Evolutionary conservation across 1,140 invertebrate species (phyloP).

Genomic region (Diplogasteroides magnus): DNA sequence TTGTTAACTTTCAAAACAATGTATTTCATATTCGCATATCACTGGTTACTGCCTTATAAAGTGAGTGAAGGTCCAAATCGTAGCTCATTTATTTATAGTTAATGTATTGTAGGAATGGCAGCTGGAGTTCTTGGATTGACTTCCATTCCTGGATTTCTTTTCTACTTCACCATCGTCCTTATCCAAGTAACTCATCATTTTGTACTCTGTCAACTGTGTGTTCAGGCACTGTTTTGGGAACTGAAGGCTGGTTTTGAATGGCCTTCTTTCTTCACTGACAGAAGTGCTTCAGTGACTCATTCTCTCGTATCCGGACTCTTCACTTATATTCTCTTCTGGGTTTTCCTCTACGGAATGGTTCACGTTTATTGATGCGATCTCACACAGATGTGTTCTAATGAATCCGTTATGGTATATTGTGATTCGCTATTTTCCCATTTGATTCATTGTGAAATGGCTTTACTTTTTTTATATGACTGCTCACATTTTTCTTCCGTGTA

Average conservation of each 20-base stretch:
- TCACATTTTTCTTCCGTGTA: too few relatives aligned
- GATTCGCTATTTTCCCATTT: neutral
- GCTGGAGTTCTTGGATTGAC: slow-evolving; percentile 34
- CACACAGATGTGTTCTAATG: neutral
- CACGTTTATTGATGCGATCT: slow-evolving; percentile 55
- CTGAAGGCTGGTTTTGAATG: slow-evolving; percentile 33
- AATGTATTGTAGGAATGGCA: slow-evolving; percentile 16
- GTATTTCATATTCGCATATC: too few relatives aligned
- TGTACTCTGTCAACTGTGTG: neutral
- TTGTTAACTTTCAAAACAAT: slow-evolving; percentile 10
- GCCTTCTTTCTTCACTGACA: slow-evolving; percentile 28
- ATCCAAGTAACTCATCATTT: slow-evolving; percentile 21
- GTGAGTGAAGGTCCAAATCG: too few relatives aligned
- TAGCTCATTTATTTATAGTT: too few relatives aligned
- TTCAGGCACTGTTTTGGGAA: slow-evolving; percentile 34
- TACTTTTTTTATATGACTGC: too few relatives aligned
- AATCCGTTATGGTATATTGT: neutral
- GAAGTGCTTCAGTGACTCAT: slow-evolving; percentile 25
- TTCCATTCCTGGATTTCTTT: slow-evolving; percentile 35
- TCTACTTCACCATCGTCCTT: slow-evolving; percentile 32
- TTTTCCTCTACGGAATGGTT: slow-evolving; percentile 58
- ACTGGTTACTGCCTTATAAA: too few relatives aligned
- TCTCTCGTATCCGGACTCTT: slow-evolving; percentile 55
- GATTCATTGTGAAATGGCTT: too few relatives aligned
- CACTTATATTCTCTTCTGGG: slow-evolving; percentile 58